Evolutionary conservation across 1,140 invertebrate genomes (phyloP).

Genomic region (Sycobia sp.): DNA sequence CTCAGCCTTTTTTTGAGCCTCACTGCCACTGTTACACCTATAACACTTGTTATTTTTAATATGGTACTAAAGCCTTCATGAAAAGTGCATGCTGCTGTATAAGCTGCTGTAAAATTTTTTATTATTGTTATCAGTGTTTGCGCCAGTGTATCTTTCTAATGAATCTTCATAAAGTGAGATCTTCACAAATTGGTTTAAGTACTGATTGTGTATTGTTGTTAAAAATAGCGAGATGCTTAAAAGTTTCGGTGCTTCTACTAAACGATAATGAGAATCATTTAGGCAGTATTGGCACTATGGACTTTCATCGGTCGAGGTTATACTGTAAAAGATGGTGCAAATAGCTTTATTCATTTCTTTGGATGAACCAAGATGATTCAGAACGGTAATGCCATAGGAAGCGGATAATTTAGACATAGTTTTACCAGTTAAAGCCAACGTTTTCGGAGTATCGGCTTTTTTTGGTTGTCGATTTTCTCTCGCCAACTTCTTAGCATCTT

Average conservation of each 20-base stretch:
- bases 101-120: neutral
- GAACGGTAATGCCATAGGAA: constrained; percentile 35
- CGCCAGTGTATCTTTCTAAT: too few relatives aligned
- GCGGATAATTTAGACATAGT: neutral
- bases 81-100: too few relatives aligned
- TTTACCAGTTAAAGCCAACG: neutral
- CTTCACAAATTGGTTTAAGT: too few relatives aligned
- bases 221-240: neutral
- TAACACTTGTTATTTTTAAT: neutral
- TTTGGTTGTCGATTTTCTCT: constrained; percentile 10
- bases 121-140: constrained; percentile 1
- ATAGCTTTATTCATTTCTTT: constrained; percentile 32
- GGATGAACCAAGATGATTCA: constrained; percentile 7
- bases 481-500: constrained; percentile 2
- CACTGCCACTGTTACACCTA: neutral
- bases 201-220: neutral
- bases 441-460: constrained; percentile 3
- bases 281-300: constrained; percentile 33
- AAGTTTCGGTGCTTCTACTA: neutral
- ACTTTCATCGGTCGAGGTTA: constrained; percentile 31
- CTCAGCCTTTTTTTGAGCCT: too few relatives aligned
- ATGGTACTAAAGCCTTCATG: too few relatives aligned
- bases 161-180: too few relatives aligned
- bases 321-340: constrained; percentile 33
- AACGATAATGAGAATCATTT: too few relatives aligned